These are phyloP conservation scores for Semnornis frantzii DNA, from an alignment of 2,113 vertebrate genomes.

Conservation along the genomic window DNA sequence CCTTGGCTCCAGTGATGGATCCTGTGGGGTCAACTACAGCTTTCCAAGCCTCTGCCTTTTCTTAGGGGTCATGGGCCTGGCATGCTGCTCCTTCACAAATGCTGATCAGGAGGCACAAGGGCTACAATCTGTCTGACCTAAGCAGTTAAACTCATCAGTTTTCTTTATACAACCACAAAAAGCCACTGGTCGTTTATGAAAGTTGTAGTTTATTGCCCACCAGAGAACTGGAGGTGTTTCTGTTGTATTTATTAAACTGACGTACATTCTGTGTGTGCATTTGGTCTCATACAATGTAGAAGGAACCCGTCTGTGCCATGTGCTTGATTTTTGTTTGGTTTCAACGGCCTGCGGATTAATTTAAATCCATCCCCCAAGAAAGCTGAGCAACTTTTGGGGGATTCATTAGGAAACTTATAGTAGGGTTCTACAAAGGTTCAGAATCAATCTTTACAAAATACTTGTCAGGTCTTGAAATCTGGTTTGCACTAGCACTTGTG, in stretches of 20 bases:
- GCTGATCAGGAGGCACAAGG: rapidly evolving
- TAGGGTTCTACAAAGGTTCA: background rate
- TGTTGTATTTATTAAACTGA: rapidly evolving
- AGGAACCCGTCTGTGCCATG: rapidly evolving
- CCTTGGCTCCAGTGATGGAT: rapidly evolving
- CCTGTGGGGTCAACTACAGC: rapidly evolving
- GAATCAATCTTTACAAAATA: background rate
- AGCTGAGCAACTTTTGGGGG: background rate
- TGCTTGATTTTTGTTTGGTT: background rate
- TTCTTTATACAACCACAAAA: background rate
- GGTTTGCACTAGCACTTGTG: background rate
- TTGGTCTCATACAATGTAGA: rapidly evolving
- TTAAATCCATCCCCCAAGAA: background rate
- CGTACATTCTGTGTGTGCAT: rapidly evolving
- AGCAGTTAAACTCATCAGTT: background rate
- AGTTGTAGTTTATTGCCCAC: background rate
- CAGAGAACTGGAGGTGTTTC: background rate
- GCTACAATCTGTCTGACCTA: background rate
- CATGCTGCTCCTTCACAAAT: rapidly evolving
- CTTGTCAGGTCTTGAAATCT: background rate
- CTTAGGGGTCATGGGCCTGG: background rate
- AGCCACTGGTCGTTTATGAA: background rate
- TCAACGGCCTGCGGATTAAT: background rate
- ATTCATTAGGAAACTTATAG: background rate
- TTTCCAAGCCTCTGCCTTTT: background rate